phyloP scores from a whole-genome alignment of 1,140 invertebrate genomes.

The Odontomachus brunneus region DNA sequence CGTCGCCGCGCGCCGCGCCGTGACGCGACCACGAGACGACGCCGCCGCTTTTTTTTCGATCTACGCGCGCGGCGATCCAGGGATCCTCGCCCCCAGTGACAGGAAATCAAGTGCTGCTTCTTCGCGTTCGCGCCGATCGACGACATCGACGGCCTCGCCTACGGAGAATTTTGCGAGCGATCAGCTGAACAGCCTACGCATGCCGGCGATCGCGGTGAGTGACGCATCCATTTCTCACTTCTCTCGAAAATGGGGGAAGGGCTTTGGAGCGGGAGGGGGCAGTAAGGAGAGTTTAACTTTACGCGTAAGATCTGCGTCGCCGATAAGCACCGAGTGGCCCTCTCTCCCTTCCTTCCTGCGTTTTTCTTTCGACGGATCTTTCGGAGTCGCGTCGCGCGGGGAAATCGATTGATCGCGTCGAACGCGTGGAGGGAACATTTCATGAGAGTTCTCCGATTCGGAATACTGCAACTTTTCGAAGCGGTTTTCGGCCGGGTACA shows the following conservation, averaged over 20 bases:
- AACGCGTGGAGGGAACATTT: background rate
- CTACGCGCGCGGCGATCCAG: background rate
- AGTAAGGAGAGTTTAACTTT: constrained; percentile 30
- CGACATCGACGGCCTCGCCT: background rate
- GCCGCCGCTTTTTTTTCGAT: background rate
- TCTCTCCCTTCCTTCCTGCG: constrained; percentile 11
- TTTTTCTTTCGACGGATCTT: background rate
- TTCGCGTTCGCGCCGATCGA: constrained; percentile 23
- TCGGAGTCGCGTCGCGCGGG: constrained; percentile 28
- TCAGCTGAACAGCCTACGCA: constrained; percentile 76
- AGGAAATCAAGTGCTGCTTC: no score
- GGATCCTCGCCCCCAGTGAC: no score
- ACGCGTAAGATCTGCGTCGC: constrained; percentile 52
- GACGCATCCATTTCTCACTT: constrained; percentile 10
- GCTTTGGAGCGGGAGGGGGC: background rate
- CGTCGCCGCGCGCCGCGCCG: constrained; percentile 47
- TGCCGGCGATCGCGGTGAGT: constrained; percentile 80
- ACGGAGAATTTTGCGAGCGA: constrained; percentile 54
- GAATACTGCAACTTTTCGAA: no score
- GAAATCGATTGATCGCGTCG: constrained; percentile 23
- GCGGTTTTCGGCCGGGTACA: no score
- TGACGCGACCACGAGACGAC: background rate
- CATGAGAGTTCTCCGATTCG: no score
- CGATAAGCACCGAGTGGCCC: constrained; percentile 15
- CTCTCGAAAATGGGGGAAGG: no score